A percentile compares a stretch with the other conserved stretches of the same genome.
These are phyloP conservation scores for Tolypeutes matacus DNA, from an alignment of 2,797 vertebrate species.

Conservation along the genomic window DNA sequence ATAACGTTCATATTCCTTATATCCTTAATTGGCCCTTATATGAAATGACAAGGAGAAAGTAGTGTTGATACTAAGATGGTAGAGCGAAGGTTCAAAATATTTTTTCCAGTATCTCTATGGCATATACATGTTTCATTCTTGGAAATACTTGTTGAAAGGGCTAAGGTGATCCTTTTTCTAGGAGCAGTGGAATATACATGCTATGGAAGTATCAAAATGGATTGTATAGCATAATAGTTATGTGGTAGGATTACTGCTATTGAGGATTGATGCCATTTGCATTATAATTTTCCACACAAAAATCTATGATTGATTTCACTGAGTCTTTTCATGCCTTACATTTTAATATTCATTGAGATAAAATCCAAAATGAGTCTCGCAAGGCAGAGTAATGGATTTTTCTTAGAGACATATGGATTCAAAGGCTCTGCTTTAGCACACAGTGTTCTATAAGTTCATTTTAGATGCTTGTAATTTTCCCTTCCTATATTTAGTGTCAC, in stretches of 20 bases:
- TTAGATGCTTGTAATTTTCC: constrained; percentile 65
- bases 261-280: constrained; percentile 1
- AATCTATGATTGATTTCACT: constrained; percentile 63
- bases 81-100: background rate
- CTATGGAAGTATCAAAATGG: constrained; percentile 8
- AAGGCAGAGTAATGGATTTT: constrained; percentile 16
- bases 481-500: constrained; percentile 55
- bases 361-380: constrained; percentile 62
- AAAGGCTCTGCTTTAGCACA: constrained; percentile 54
- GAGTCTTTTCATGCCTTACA: constrained; percentile 60
- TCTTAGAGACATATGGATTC: background rate
- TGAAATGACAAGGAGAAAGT: background rate
- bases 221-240: background rate
- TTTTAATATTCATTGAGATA: constrained; percentile 60
- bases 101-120: background rate
- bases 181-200: background rate
- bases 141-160: background rate
- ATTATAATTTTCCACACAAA: constrained; percentile 14
- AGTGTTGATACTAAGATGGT: background rate
- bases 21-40: background rate
- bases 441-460: constrained; percentile 18
- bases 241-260: constrained; percentile 18
- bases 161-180: background rate
- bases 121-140: constrained; percentile 37
- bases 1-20: background rate